Evolutionary conservation across 2,113 vertebrate species (phyloP).

Genomic region (Takifugu bimaculatus): DNA sequence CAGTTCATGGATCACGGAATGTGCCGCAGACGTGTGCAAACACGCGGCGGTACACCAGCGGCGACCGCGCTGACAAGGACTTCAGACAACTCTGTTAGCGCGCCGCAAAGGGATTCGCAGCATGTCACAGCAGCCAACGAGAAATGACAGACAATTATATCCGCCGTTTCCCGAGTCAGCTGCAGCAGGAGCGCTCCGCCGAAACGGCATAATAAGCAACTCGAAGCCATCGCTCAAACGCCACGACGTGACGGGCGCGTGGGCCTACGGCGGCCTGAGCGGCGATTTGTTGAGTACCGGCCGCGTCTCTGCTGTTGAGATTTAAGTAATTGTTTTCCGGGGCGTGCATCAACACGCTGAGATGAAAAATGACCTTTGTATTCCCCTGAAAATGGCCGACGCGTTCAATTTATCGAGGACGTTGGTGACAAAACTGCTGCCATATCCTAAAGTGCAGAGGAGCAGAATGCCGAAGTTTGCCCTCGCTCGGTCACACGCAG

Average conservation of each 20-base stretch:
- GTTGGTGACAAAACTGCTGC: too few relatives aligned
- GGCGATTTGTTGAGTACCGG: slow-evolving; percentile 62
- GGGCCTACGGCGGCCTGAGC: slow-evolving; percentile 43
- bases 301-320: slow-evolving; percentile 39
- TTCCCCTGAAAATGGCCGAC: slow-evolving; percentile 6
- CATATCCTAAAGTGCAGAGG: too few relatives aligned
- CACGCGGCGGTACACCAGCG: slow-evolving; percentile 26
- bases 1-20: slow-evolving; percentile 10
- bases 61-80: slow-evolving; percentile 31
- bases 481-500: too few relatives aligned
- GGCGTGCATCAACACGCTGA: slow-evolving; percentile 30
- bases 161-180: slow-evolving; percentile 58
- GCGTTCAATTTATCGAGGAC: slow-evolving; percentile 2
- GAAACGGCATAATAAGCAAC: slow-evolving; percentile 65
- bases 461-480: too few relatives aligned
- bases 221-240: slow-evolving; percentile 50
- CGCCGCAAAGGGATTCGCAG: slow-evolving; percentile 50
- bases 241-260: slow-evolving; percentile 43
- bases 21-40: slow-evolving; percentile 38
- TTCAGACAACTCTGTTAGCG: slow-evolving; percentile 58
- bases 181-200: slow-evolving; percentile 53
- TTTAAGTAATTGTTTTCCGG: slow-evolving; percentile 2
- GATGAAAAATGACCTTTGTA: slow-evolving; percentile 35
- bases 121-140: slow-evolving; percentile 61
- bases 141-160: slow-evolving; percentile 66